Evolutionary conservation across 1,140 invertebrate genomes (phyloP), one percentile per base, ranked within the genome.

Genomic region (Cyclina sinensis): DNA sequence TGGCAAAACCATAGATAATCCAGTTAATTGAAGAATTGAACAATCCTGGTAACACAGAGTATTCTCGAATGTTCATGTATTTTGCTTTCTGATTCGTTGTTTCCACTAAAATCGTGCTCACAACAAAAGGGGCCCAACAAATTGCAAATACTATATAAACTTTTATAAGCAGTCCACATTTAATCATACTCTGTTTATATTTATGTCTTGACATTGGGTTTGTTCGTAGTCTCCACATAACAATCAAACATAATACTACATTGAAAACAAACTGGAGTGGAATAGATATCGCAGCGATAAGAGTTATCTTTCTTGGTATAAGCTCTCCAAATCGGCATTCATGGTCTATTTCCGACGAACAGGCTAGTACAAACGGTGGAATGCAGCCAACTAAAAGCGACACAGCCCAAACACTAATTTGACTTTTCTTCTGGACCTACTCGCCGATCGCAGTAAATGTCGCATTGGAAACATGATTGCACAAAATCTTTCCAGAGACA

Each of bases 21-120:
- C 79, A 81, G 46, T 81, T 81, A 54, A 81, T 59, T 62, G 51
- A 54, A 46, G 79, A 81, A 81, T 81, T 81, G 2, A 81, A 16
- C 5, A 81, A 24, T 37, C 79, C 79, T n/a, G 57, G 79, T 16
- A 39, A 0, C 21, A 65, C 9, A 4, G 79, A 14, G 43, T 81
- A 62, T 62, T 81, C 57, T 30, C 35, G 51, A 24, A 81, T 39
- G 16, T 7, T 62, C 21, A 18, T 24, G 27, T 62, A 81, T 62
- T 24, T 32, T 21, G 35, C 2, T 32, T 59, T 65, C 32, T 62
- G 30, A 5, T 81, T 27, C 1, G n/a, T 18, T 5, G 24, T 39
- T n/a, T 24, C 37, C 18, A 59, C 54, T 39, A 81, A n/a, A 27
- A 81, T 12, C 1, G 79, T 62, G 24, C 16, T 35, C 0, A 59